Conservation (phyloP, 1,140 invertebrate genomes). For the Hermetia illucens region DNA sequence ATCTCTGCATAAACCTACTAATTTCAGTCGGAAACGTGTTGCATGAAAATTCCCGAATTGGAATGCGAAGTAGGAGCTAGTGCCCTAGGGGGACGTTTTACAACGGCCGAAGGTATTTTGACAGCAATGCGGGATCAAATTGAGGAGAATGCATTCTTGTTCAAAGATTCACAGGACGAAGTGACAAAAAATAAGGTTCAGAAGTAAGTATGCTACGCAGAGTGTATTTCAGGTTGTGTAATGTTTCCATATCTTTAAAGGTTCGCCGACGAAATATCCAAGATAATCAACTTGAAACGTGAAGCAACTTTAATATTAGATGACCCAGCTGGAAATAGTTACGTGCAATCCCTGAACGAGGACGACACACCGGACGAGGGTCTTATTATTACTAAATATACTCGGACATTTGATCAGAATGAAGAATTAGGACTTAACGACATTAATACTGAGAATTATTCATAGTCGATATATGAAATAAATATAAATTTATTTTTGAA, state of each 20-base stretch:
- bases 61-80: conserved; percentile 74
- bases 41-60: conserved; percentile 75
- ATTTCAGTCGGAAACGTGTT: conserved; percentile 79
- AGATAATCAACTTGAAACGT: conserved; percentile 49
- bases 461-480: no score
- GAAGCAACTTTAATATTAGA: conserved; percentile 70
- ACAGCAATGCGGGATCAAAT: conserved; percentile 55
- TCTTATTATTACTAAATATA: conserved; percentile 67
- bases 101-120: conserved; percentile 82
- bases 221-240: background rate
- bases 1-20: no score
- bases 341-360: conserved; percentile 74
- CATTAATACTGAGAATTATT: conserved; percentile 73
- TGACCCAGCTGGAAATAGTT: conserved; percentile 96
- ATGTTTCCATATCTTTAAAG: conserved; percentile 13
- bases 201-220: conserved; percentile 7
- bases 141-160: conserved; percentile 46
- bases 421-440: conserved; percentile 93
- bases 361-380: conserved; percentile 51
- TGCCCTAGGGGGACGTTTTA: conserved; percentile 85
- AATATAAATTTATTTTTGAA: no score
- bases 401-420: conserved; percentile 81
- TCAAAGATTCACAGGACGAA: conserved; percentile 55
- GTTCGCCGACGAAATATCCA: conserved; percentile 56
- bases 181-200: conserved; percentile 39